Base-by-base conservation (phyloP, 1,140 invertebrate species). In the Nephotettix cincticeps region DNA sequence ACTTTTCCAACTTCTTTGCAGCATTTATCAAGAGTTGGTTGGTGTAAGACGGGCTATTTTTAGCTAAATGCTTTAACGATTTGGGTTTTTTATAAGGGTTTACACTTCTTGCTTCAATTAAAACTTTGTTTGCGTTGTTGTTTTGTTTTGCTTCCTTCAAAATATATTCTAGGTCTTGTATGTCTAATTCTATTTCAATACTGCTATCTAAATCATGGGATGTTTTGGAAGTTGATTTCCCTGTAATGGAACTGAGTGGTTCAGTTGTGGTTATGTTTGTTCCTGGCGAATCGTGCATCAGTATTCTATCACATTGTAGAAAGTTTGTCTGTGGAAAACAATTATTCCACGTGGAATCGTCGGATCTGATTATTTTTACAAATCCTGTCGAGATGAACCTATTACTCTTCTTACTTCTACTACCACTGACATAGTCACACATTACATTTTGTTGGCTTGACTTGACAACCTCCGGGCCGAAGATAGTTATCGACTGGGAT, bases 171-270 rank as follows among this genome's bases (percentile, higher is more conserved):
- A 67, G 30, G 27, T 43, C 64, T 45, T 43, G 43, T 1, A 67
- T 43, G 36, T 67, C 32, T 11, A 67, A 17, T 25, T 67, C 64
- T 27, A 67, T 19, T 27, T 67, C 64, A 21, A 67, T 67, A n/a
- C 6, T 67, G 1, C n/a, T 67, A 2, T 23, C 32, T 36, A 25
- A 6, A 9, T 67, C 64, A 23, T 43, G 1, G 1, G 64, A 43
- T 14, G 32, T 45, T 23, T 27, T 21, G 13, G 32, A 43, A 67
- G 9, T 43, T 58, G 54, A 58, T 25, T n/a, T 54, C n/a, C n/a
- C 6, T 13, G 54, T 58, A 14, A 25, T 58, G 23, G 21, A 25
- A 13, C 21, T 21, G 3, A 4, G n/a, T 17, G 47, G 25, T 51
- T 58, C 54, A 28, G 9, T 58, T 19, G 27, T 21, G 21, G 2